These are phyloP conservation scores for Lordiphosa andalusiaca DNA, from an alignment of 2,888 invertebrate species.

Conservation along the genomic window DNA sequence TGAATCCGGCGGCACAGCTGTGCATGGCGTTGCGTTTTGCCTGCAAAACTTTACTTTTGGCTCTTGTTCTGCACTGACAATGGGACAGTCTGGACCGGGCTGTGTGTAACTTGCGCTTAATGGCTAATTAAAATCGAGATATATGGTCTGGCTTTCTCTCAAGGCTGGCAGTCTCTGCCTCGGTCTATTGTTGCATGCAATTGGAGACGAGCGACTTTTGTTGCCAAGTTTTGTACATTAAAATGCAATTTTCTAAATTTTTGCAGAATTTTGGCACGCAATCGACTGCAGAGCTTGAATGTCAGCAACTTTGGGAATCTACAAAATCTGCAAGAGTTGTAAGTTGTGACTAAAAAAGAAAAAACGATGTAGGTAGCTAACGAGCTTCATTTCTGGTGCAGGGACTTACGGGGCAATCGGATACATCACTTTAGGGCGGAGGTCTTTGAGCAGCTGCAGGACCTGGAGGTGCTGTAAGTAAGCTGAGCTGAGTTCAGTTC, in stretches of 20 bases:
- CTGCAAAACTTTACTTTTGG: slow-evolving; percentile 34
- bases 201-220: slow-evolving; percentile 12
- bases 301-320: slow-evolving; percentile 69
- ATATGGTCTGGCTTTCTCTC: slow-evolving; percentile 22
- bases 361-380: not conserved
- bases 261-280: slow-evolving; percentile 76
- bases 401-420: slow-evolving; percentile 81
- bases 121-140: slow-evolving; percentile 65
- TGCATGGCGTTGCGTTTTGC: slow-evolving; percentile 35
- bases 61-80: slow-evolving; percentile 30
- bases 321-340: slow-evolving; percentile 73
- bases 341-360: slow-evolving; percentile 46
- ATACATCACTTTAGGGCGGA: slow-evolving; percentile 77
- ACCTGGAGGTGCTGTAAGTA: slow-evolving; percentile 81
- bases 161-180: not conserved
- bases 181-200: slow-evolving; percentile 24
- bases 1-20: slow-evolving; percentile 49
- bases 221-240: slow-evolving; percentile 48
- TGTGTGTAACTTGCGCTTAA: slow-evolving; percentile 47
- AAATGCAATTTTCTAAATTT: slow-evolving; percentile 47
- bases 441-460: slow-evolving; percentile 79
- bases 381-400: slow-evolving; percentile 41
- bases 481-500: not conserved
- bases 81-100: slow-evolving; percentile 4
- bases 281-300: slow-evolving; percentile 69